Evolutionary conservation across 2,113 vertebrate species (phyloP).

Genomic region (Collichthys lucidus): DNA sequence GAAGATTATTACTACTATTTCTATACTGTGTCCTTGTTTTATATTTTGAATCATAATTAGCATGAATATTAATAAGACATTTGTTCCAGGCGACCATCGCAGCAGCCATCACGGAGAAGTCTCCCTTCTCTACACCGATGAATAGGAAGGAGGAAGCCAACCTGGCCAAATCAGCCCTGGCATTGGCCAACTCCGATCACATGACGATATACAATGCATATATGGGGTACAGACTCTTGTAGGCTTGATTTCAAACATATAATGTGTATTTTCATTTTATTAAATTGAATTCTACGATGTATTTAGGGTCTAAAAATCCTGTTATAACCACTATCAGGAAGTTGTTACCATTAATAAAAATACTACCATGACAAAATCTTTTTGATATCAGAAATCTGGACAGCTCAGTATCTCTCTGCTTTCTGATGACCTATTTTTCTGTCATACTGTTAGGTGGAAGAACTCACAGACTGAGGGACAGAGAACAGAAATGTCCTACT

Average conservation of each 20-base stretch:
- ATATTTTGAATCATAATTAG: not conserved
- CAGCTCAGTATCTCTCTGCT: not conserved
- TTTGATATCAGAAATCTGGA: too few relatives aligned
- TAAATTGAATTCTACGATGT: not conserved
- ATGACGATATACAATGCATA: conserved; percentile 96
- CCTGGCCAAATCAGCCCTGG: conserved; percentile 91
- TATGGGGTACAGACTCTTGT: conserved; percentile 85
- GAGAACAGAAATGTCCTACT: conserved; percentile 89
- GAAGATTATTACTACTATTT: not conserved
- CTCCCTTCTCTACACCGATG: conserved; percentile 95
- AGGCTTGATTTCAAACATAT: not conserved
- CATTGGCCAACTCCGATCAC: conserved; percentile 94
- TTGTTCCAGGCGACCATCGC: conserved; percentile 92
- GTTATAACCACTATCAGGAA: not conserved
- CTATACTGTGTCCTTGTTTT: not conserved
- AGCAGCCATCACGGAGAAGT: conserved; percentile 97
- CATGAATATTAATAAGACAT: conserved; percentile 5
- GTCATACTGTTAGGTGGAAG: conserved; percentile 87
- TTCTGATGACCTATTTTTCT: not conserved
- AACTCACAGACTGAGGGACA: conserved; percentile 86
- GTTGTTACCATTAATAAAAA: not conserved
- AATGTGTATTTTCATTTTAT: not conserved
- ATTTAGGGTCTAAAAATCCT: not conserved
- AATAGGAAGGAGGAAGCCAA: conserved; percentile 96
- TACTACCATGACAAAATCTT: not conserved